Base-by-base conservation (phyloP, 2,113 vertebrate genomes). In the Phodopus roborovskii region DNA sequence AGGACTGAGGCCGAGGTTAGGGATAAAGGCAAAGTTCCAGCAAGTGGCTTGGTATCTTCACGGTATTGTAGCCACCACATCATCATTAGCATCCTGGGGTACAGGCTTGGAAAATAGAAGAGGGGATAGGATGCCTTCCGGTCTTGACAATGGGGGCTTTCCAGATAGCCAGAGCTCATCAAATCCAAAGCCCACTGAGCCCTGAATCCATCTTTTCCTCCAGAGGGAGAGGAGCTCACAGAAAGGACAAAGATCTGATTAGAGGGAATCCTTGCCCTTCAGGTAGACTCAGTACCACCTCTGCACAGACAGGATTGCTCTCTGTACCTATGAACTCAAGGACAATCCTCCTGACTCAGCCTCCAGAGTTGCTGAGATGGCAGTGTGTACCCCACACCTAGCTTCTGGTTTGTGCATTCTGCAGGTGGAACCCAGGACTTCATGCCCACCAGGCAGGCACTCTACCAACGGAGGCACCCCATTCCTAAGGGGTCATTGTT, bases 11-110 rank as follows among this genome's bases (percentile, higher is more conserved):
- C 56, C 2, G 0, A 62, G 8, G 60, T 30, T 50, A 11, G 48
- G n/a, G 26, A 42, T 84, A 39, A 50, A 62, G 45, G 33, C 33
- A 5, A 36, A 50, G 84, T 39, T n/a, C 64, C 4, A 56, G 33
- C 19, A 28, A 48, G 77, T 7, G 20, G 26, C 70, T 1, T 60
- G n/a, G 50, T 26, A 42, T 30, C n/a, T 39, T 17, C 24, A 20
- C 0, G 15, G 53, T 19, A 16, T 3, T 2, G 5, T 7, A 5
- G 28, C 28, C 1, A 4, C 4, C 10, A 1, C 17, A 1, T 1
- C 6, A 9, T 4, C 26, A 8, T 39, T 15, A 39, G 5, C 5
- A 1, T 45, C 50, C 3, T 1, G 0, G 1, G 0, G 48, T 2
- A 0, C 33, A 56, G 0, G 48, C 24, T 13, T 2, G 19, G 39